Percentiles rank a stretch among this genome's conserved stretches.
Evolutionary conservation across 2,113 vertebrate species (phyloP).

Genomic region (Epinephelus lanceolatus): DNA sequence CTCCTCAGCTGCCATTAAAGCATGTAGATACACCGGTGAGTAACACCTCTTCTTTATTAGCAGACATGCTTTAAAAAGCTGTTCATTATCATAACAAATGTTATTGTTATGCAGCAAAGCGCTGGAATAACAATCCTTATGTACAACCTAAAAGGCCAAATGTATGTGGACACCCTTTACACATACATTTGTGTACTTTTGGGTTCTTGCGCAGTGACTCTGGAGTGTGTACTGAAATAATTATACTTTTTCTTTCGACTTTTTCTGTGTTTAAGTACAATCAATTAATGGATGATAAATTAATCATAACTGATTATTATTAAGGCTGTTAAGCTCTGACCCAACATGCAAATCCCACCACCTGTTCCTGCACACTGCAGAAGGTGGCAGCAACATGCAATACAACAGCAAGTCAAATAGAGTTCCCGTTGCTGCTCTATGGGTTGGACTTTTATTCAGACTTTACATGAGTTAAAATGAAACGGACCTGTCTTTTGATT

Average conservation of each 20-base stretch:
- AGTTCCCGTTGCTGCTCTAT: background rate
- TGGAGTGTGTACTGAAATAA: background rate
- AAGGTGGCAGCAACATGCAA: slow-evolving; percentile 55
- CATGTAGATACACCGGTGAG: slow-evolving; percentile 89
- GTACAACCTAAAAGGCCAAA: background rate
- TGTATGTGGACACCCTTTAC: slow-evolving; percentile 8
- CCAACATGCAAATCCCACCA: background rate
- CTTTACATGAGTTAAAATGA: background rate
- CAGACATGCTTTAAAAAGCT: slow-evolving; percentile 57
- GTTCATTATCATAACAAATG: slow-evolving; percentile 35
- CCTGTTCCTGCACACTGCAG: slow-evolving; percentile 37
- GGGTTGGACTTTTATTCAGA: background rate
- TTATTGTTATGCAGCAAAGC: slow-evolving; percentile 28
- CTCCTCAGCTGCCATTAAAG: slow-evolving; percentile 85
- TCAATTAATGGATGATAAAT: background rate
- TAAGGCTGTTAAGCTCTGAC: background rate
- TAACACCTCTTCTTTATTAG: slow-evolving; percentile 48
- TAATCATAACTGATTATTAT: background rate
- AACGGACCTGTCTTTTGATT: background rate
- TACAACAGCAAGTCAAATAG: slow-evolving; percentile 2
- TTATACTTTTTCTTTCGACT: too few species aligned
- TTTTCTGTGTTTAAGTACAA: background rate
- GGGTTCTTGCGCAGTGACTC: background rate
- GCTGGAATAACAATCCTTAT: slow-evolving; percentile 22
- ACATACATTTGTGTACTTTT: slow-evolving; percentile 8